A percentile compares a stretch with the other conserved stretches of the same genome.
phyloP scores from a whole-genome alignment of 2,888 invertebrate genomes.

The Oscheius onirici region DNA sequence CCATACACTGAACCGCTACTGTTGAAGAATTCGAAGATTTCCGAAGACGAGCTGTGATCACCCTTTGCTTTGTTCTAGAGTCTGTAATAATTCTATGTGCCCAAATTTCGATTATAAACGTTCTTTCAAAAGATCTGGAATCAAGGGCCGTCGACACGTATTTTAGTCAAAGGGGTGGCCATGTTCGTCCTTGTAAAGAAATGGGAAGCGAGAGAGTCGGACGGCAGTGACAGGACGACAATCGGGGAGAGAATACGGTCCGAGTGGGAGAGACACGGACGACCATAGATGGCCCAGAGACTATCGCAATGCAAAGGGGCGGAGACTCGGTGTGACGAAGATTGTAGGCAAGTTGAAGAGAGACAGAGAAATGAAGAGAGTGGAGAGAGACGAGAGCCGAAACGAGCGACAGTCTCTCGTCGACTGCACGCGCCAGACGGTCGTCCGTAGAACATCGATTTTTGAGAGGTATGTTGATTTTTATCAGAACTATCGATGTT shows the following conservation, averaged over 20 bases:
- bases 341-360: slow-evolving; percentile 4
- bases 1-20: slow-evolving; percentile 56
- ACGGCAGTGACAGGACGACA: not conserved
- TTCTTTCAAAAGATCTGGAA: too few relatives aligned
- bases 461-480: slow-evolving; percentile 12
- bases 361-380: not conserved
- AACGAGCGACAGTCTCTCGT: slow-evolving; percentile 3
- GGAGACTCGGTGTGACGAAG: not conserved
- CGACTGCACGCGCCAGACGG: slow-evolving; percentile 27
- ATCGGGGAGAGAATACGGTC: not conserved
- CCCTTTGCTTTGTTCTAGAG: too few relatives aligned
- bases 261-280: not conserved
- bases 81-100: slow-evolving; percentile 13
- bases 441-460: slow-evolving; percentile 27
- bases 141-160: too few relatives aligned
- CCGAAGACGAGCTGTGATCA: slow-evolving; percentile 33
- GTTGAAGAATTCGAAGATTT: slow-evolving; percentile 31
- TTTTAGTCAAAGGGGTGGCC: slow-evolving; percentile 1
- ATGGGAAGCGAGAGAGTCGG: not conserved
- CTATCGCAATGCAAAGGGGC: not conserved
- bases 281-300: not conserved
- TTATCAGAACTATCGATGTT: not conserved
- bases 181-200: slow-evolving; percentile 30
- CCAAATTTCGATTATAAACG: not conserved
- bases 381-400: slow-evolving; percentile 27